phyloP scores from a whole-genome alignment of 1,140 invertebrate genomes.

The Heliothis virescens region DNA sequence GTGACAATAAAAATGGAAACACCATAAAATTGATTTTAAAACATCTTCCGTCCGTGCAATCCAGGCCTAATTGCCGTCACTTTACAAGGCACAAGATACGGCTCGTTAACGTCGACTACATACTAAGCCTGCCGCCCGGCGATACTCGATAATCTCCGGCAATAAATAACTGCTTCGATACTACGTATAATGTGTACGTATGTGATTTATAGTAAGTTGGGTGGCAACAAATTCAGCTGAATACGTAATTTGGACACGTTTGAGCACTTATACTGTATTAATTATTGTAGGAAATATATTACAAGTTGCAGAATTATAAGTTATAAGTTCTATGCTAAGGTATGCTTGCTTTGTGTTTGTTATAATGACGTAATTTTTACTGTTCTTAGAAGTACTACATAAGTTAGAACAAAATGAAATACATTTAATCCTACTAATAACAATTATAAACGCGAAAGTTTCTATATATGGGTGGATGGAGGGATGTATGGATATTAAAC shows the following conservation, averaged over 20 bases:
- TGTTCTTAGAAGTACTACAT: no score
- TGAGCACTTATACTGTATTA: no score
- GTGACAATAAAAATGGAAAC: background rate
- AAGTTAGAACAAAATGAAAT: no score
- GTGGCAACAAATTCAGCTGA: background rate
- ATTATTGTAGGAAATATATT: no score
- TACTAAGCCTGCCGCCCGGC: conserved; percentile 10
- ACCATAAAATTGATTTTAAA: background rate
- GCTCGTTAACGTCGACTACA: conserved; percentile 24
- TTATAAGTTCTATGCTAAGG: no score
- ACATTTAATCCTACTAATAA: no score
- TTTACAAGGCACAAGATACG: background rate
- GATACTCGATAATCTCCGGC: conserved; percentile 25
- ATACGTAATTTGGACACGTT: background rate
- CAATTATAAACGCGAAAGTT: no score
- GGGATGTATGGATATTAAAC: no score
- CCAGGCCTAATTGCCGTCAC: background rate
- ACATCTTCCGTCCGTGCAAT: background rate
- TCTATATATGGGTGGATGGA: no score
- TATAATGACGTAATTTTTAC: no score
- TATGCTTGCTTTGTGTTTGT: no score
- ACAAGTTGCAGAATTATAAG: no score
- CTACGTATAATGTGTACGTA: background rate
- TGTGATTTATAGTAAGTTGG: conserved; percentile 9
- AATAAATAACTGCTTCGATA: conserved; percentile 38